Evolutionary conservation across 2,888 invertebrate genomes (phyloP).

Genomic region (Chrysotoxum bicinctum): DNA sequence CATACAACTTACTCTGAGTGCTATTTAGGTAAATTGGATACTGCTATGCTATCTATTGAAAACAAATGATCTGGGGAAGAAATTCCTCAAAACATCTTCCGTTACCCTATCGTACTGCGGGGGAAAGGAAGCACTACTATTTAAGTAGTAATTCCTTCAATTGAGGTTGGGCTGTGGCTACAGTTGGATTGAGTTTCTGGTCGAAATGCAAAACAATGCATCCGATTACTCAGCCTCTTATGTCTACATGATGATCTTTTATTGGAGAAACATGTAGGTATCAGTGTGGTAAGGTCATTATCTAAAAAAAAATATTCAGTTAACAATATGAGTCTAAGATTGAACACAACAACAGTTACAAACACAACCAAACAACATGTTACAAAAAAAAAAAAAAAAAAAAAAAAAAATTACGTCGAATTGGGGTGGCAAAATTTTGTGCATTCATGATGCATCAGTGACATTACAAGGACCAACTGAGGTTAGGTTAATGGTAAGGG

Average conservation of each 20-base stretch:
- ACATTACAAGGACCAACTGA: neutral
- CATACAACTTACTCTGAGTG: no score
- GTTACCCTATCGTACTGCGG: no score
- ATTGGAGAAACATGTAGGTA: neutral
- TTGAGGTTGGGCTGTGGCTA: no score
- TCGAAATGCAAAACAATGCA: no score
- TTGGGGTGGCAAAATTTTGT: slow-evolving; percentile 12
- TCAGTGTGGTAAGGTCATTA: neutral
- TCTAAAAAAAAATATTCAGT: neutral
- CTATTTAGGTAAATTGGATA: no score
- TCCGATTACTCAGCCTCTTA: neutral
- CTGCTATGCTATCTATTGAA: no score
- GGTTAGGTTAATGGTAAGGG: neutral
- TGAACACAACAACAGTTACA: slow-evolving; percentile 1
- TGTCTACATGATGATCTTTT: neutral
- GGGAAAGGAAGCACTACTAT: no score
- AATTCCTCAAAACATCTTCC: no score
- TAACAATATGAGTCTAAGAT: neutral
- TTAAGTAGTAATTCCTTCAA: no score
- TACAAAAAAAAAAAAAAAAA: neutral
- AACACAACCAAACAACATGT: slow-evolving; percentile 8
- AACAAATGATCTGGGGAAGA: no score
- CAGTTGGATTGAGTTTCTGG: no score
- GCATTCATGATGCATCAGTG: slow-evolving; percentile 28
- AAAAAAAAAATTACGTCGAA: neutral